A percentile compares a stretch with the other conserved stretches of the same genome.
Evolutionary conservation across 2,113 vertebrate species (phyloP).

Genomic region (Tyrannus savana): DNA sequence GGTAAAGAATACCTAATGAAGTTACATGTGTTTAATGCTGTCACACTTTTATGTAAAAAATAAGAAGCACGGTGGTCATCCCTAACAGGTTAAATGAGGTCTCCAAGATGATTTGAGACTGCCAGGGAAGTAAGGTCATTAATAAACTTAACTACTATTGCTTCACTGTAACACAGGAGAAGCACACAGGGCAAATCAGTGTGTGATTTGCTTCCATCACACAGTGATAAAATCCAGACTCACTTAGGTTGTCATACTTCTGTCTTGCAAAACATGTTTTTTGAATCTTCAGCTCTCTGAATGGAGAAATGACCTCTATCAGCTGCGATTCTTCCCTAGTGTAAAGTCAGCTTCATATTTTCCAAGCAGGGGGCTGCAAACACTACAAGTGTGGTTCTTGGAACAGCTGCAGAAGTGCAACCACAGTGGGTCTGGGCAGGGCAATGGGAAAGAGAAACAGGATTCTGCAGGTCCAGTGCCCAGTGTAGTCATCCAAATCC

Average conservation of each 20-base stretch:
- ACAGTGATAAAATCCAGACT: background rate
- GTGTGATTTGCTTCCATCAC: background rate
- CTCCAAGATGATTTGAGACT: background rate
- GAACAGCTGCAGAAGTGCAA: background rate
- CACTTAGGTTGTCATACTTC: background rate
- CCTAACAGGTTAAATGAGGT: background rate
- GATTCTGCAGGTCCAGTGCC: background rate
- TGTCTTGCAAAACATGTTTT: background rate
- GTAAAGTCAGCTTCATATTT: background rate
- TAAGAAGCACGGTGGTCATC: background rate
- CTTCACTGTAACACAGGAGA: background rate
- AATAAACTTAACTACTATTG: background rate
- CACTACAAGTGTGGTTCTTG: background rate
- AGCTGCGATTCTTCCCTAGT: background rate
- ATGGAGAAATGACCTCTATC: background rate
- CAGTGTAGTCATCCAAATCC: background rate
- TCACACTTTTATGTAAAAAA: background rate
- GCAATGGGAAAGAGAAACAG: background rate
- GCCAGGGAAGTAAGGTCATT: background rate
- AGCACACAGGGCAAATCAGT: background rate
- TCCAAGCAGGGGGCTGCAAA: background rate
- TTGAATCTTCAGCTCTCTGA: background rate
- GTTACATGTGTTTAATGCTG: background rate
- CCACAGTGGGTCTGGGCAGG: background rate
- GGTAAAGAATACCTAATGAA: background rate